Evolutionary conservation across 30 jellyfish, hydroid and myxozoan species (phyloP), one percentile per base, ranked within the genome.

Genomic region (Pseudorhiza aurosa): DNA sequence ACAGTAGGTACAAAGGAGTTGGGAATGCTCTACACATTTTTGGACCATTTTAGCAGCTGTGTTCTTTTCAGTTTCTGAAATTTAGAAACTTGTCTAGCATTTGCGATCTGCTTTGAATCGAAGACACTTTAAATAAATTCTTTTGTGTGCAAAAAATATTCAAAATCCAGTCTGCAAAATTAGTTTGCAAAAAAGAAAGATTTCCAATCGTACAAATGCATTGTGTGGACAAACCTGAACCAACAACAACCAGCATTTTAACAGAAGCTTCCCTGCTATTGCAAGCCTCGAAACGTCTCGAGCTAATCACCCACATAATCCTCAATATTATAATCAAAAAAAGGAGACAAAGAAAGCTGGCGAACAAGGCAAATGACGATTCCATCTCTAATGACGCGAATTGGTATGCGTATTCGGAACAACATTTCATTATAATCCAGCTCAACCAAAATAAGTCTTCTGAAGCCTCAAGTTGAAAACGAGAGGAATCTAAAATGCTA

Each of bases 211-310:
- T 30, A 6, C 35, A 28, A n/a, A 29, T 29, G 19, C 8, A 0
- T 0, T 8, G 14, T 1, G 22, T 26, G 71, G 51, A 12, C 3
- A 2, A 21, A 80, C 91, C 91, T 64, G 91, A 80, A 4, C 91
- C 91, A 64, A 80, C 58, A 21, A 80, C 91, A 44, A 65, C 63
- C 72, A 80, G 7, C 17, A 84, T 53, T 68, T 80, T 80, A 2
- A 67, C 82, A 0, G 91, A 58, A 0, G 18, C 70, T 22, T 64
- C 69, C 65, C 84, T 46, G 11, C 36, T 43, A n/a, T n/a, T 2
- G 50, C 84, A 80, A 18, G 91, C 91, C n/a, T 47, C 77, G 25
- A 26, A 64, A 3, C 46, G 36, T 24, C 32, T 33, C 0, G 73
- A 31, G 56, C 26, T 58, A 17, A 80, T 40, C 24, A 80, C 36